Evolutionary conservation across 2,797 vertebrate species (phyloP).

Genomic region (Gymnocypris eckloni): DNA sequence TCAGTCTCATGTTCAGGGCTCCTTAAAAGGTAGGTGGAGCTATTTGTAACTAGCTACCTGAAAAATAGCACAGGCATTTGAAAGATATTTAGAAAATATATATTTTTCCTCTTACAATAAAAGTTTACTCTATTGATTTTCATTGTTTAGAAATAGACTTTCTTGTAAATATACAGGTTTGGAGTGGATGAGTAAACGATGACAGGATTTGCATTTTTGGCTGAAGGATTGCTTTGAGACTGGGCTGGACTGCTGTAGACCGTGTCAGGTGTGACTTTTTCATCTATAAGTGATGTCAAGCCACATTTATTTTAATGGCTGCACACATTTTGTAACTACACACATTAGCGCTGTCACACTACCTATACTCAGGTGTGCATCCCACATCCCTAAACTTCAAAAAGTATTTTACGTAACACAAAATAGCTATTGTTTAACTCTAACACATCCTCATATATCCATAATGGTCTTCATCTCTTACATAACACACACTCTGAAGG

Average conservation of each 20-base stretch:
- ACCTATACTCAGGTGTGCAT: neutral
- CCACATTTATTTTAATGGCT: neutral
- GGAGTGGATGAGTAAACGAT: no score
- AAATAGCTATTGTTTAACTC: neutral
- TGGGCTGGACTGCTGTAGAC: neutral
- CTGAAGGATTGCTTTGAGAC: neutral
- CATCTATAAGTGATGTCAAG: neutral
- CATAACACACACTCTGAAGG: neutral
- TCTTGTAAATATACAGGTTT: no score
- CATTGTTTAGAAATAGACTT: no score
- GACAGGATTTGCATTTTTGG: no score
- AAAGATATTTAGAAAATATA: no score
- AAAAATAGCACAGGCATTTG: no score
- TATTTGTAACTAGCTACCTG: no score
- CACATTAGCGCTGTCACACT: neutral
- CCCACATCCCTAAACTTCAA: neutral
- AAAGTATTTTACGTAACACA: neutral
- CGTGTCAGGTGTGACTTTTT: no score
- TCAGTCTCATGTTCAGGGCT: no score
- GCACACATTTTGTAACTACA: slow-evolving; percentile 41
- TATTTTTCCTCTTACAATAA: no score
- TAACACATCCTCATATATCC: neutral
- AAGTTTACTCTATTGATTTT: no score
- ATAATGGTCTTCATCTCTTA: slow-evolving; percentile 8
- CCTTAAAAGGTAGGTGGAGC: no score